Evolutionary conservation across 1,140 invertebrate species (phyloP).

Genomic region (Brachionus paranguensis): DNA sequence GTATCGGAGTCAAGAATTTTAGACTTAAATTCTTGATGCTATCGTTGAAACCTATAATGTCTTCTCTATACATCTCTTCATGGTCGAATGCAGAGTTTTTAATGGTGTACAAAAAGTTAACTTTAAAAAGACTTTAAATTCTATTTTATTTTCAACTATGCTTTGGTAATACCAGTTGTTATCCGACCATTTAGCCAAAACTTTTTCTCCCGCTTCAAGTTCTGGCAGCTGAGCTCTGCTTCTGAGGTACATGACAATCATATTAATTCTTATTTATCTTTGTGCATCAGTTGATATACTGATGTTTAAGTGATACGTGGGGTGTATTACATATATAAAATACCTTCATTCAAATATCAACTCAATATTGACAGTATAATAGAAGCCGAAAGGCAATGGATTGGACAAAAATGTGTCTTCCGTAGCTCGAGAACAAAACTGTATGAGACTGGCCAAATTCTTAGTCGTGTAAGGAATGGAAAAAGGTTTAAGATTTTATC

Average conservation of each 20-base stretch:
- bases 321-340: background rate
- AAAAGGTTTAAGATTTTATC: background rate
- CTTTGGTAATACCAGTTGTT: slow-evolving; percentile 51
- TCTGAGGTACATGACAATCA: too few relatives aligned
- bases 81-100: background rate
- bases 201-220: slow-evolving; percentile 43
- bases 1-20: too few relatives aligned
- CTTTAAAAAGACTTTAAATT: too few relatives aligned
- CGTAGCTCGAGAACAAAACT: background rate
- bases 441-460: background rate
- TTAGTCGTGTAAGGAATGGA: background rate
- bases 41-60: background rate
- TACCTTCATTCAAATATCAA: background rate
- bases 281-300: too few relatives aligned
- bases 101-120: background rate
- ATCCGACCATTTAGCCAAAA: slow-evolving; percentile 48
- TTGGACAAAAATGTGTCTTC: background rate
- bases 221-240: background rate
- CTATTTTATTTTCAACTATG: too few relatives aligned
- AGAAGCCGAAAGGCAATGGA: background rate
- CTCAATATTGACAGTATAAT: background rate
- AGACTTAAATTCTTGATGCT: background rate
- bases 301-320: too few relatives aligned
- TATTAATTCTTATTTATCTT: too few relatives aligned
- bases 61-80: background rate